These are phyloP conservation scores for Cotesia glomerata DNA, from an alignment of 1,140 invertebrate genomes.

Conservation along the genomic window DNA sequence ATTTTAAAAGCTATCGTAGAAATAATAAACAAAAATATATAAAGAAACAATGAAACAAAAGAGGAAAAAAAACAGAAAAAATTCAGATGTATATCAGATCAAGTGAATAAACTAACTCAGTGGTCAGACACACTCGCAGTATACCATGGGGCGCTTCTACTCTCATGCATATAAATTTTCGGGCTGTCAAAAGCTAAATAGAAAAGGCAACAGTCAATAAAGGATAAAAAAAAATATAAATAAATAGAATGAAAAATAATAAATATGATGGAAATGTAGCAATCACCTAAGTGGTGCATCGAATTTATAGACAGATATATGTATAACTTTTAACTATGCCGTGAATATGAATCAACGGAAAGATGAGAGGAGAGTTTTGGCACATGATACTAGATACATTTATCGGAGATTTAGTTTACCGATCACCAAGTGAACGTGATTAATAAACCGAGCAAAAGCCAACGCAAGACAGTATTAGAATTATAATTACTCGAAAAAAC, in stretches of 20 bases:
- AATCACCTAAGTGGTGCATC: slow-evolving; percentile 24
- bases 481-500: slow-evolving; percentile 37
- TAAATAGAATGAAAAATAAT: not conserved
- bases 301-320: not conserved
- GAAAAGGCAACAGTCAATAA: not conserved
- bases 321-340: not conserved
- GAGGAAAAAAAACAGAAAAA: not conserved
- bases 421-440: slow-evolving; percentile 31
- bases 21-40: not conserved
- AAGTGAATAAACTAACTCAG: slow-evolving; percentile 26
- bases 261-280: slow-evolving; percentile 11
- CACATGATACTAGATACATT: not conserved
- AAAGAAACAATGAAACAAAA: not conserved
- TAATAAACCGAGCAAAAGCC: slow-evolving; percentile 39
- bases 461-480: slow-evolving; percentile 16
- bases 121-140: slow-evolving; percentile 5
- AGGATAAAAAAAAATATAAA: not conserved
- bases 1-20: too few relatives aligned
- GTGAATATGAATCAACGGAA: slow-evolving; percentile 10
- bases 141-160: too few relatives aligned
- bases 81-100: not conserved
- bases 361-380: slow-evolving; percentile 6
- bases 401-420: slow-evolving; percentile 14
- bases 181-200: not conserved
- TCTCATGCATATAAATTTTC: slow-evolving; percentile 4